Base-by-base conservation (phyloP, 2,113 vertebrate species). In the Argyrosomus japonicus region DNA sequence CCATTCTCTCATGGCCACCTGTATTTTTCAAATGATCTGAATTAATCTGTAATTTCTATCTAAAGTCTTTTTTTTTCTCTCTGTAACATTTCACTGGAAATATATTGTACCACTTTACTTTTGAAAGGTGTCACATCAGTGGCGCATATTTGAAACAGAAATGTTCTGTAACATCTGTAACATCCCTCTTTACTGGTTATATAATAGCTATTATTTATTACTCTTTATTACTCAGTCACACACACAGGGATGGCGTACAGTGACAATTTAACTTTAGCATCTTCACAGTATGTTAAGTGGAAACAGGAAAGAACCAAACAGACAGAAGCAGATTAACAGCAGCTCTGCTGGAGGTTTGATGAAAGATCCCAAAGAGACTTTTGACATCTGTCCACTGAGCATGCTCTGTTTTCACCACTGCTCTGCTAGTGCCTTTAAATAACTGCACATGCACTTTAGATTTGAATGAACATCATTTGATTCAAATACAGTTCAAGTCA, bases 361-460 rank as follows among this genome's bases (percentile, higher is more conserved):
- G 48, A 72, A 88, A 81, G 17, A 67, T 78, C 69, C 82, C 74
- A 70, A 64, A 75, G 75, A 81, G 70, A 79, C 74, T 54, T 75
- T 75, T 50, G 47, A 32, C 45, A 58, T 47, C 51, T 47, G 13
- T 47, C 17, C 36, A 68, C 45, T 65, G 64, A 85, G 51, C 65
- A 32, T 21, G 23, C 43, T 63, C 69, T 43, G n/a, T 47, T 62
- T 63, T 54, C 53, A 77, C 6, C 25, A 8, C 5, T 54, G 57
- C 47, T 29, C 62, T 36, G 43, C 21, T 53, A 18, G 2, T 17
- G 5, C 14, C 11, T 29, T 45, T 29, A 15, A 45, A 32, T 32
- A 18, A n/a, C 40, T 48, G 12, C 11, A 54, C 6, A 19, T 29
- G 23, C 62, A 65, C 13, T 18, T 47, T 48, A 29, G 36, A 36